phyloP scores from a whole-genome alignment of 2,113 vertebrate species.

The Onychostruthus taczanowskii region DNA sequence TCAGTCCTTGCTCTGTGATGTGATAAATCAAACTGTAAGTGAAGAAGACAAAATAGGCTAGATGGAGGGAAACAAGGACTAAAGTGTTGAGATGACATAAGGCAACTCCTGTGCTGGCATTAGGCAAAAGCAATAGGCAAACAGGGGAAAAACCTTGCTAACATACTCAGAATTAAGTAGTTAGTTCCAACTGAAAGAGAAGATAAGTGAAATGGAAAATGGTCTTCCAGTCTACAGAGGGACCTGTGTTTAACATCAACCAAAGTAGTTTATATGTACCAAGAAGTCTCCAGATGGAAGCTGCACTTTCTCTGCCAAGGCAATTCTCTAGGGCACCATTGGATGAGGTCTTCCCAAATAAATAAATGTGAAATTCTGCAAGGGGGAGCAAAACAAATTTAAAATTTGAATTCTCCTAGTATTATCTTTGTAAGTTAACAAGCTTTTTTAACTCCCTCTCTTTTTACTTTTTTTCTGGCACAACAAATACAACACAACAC shows the following conservation, averaged over 20 bases:
- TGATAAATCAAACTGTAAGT: background rate
- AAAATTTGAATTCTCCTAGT: background rate
- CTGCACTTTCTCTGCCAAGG: background rate
- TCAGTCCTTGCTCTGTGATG: background rate
- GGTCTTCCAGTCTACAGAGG: background rate
- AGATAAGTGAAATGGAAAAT: background rate
- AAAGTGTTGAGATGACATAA: background rate
- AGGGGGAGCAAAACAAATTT: background rate
- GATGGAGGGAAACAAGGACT: background rate
- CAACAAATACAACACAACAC: background rate
- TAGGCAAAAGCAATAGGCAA: background rate
- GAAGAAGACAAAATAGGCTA: background rate
- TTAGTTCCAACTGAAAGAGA: background rate
- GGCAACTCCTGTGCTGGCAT: background rate
- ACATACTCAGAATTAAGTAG: background rate
- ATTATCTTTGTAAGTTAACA: background rate
- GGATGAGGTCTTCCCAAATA: constrained; percentile 24
- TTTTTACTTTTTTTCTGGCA: background rate
- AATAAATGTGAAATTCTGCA: background rate
- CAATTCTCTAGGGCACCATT: background rate
- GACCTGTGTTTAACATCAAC: background rate
- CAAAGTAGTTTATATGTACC: background rate
- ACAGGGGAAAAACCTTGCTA: background rate
- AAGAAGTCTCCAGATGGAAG: constrained; percentile 36
- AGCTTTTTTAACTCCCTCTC: background rate